Base-by-base conservation (phyloP, 1,140 invertebrate species). In the Drosophila santomea region DNA sequence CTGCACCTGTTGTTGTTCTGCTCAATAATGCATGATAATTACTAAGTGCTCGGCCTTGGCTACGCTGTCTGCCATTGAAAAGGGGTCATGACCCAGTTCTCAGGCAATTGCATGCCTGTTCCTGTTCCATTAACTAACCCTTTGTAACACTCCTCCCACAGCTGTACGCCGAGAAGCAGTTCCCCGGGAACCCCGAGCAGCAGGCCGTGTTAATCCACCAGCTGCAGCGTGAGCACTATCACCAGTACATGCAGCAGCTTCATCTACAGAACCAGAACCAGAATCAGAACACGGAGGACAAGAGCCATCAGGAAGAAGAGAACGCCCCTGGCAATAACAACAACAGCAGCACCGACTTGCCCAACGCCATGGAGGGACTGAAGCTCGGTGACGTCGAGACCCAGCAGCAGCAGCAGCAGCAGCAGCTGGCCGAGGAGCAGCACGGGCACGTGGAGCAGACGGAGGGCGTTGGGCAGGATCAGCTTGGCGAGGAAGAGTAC, bases 201-300 rank as follows among this genome's bases (percentile, higher is more conserved):
- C 98, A 99, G 95, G 97, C 96, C 2, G 95, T 98, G 52, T 93
- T 99, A 15, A 97, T 99, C 54, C 94, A 95, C 48, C 98, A 99
- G 89, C 92, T 99, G 41, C 98, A 99, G 93, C 98, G 99, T 78
- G 97, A 99, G 83, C 98, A 99, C 93, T 99, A 99, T 92, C 97
- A 99, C 90, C 98, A 99, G 90, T 99, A 99, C 91, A 98, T 99
- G 95, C 97, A 98, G 88, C 98, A 97, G 89, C 81, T 96, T 36
- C 94, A 96, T 56, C 92, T 94, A 64, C 93, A 94, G 55, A 92
- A 81, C 32, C 20, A 20, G 20, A 58, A 72, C 10, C 69, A 67
- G 14, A 75, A 75, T 15, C 68, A 73, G 43, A 58, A 72, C 10
- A 58, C 25, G 15, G 59, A 44, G n/a, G 23, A 45, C 15, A 43